Conservation (phyloP, 92 coral and sea anemone genomes). For the Virgularia gustaviana region DNA sequence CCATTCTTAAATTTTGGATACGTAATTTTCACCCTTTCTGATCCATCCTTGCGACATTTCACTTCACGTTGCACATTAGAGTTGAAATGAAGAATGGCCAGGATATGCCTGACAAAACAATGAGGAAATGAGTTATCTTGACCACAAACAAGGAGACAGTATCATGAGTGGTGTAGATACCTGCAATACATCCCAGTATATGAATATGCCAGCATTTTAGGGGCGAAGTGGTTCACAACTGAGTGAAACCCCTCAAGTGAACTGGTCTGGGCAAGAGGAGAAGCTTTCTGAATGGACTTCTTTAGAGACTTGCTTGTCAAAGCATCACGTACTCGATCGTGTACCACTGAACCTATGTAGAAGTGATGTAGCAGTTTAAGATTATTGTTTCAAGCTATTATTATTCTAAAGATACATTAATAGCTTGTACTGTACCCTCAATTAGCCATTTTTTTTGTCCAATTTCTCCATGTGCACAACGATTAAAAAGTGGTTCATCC, state of each 20-base stretch:
- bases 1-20: conserved; percentile 48
- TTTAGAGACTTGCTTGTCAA: conserved; percentile 37
- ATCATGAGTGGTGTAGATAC: conserved; percentile 11
- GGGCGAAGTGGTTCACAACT: conserved; percentile 50
- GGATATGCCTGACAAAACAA: conserved; percentile 34
- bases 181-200: conserved; percentile 56
- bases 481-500: conserved; percentile 14
- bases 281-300: conserved; percentile 46
- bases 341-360: conserved; percentile 31
- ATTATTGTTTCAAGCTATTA: no score
- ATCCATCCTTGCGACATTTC: conserved; percentile 19
- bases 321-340: conserved; percentile 34
- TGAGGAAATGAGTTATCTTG: not conserved
- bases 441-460: no score
- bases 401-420: no score
- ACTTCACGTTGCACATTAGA: conserved; percentile 24
- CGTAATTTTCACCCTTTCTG: conserved; percentile 4
- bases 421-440: no score
- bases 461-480: conserved; percentile 17
- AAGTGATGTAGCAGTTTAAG: no score
- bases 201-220: conserved; percentile 56
- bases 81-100: conserved; percentile 43
- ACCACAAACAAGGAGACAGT: not conserved
- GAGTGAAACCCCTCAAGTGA: conserved; percentile 53
- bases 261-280: conserved; percentile 56